phyloP scores from a whole-genome alignment of 2,888 invertebrate genomes.

The Leptothorax acervorum region DNA sequence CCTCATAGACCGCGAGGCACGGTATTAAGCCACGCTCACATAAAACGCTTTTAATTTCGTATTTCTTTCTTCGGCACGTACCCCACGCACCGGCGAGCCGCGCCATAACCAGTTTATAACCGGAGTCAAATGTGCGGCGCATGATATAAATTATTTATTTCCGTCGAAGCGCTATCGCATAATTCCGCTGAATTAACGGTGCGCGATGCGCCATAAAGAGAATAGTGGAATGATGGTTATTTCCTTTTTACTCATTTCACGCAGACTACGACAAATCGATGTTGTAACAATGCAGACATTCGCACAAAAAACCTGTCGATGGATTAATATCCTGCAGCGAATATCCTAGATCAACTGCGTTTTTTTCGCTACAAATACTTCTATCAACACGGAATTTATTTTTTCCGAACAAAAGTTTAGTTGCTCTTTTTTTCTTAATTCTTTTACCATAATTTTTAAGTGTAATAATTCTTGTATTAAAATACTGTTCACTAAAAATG shows the following conservation, averaged over 20 bases:
- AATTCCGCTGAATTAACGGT: slow-evolving; percentile 60
- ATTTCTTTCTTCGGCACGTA: slow-evolving; percentile 56
- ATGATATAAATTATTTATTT: slow-evolving; percentile 54
- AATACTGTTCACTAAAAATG: not conserved
- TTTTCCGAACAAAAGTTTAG: not conserved
- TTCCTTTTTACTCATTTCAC: not conserved
- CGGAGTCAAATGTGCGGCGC: slow-evolving; percentile 56
- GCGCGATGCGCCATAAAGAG: slow-evolving; percentile 28
- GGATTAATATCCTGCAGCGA: not conserved
- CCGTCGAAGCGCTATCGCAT: slow-evolving; percentile 55
- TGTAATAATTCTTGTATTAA: not conserved
- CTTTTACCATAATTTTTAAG: not conserved
- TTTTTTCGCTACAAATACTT: not conserved
- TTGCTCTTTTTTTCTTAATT: not conserved
- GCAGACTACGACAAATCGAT: not conserved
- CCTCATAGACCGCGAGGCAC: slow-evolving; percentile 63
- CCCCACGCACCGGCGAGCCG: slow-evolving; percentile 22
- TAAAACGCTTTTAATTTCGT: slow-evolving; percentile 68
- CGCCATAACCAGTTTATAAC: slow-evolving; percentile 32
- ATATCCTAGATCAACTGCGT: not conserved
- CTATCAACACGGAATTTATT: not conserved
- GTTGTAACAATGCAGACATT: slow-evolving; percentile 15
- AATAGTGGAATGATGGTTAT: slow-evolving; percentile 5
- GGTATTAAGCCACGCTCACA: slow-evolving; percentile 60
- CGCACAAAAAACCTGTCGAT: slow-evolving; percentile 1